Conservation (phyloP, 2,797 vertebrate species). For the Xenentodon cancila region DNA sequence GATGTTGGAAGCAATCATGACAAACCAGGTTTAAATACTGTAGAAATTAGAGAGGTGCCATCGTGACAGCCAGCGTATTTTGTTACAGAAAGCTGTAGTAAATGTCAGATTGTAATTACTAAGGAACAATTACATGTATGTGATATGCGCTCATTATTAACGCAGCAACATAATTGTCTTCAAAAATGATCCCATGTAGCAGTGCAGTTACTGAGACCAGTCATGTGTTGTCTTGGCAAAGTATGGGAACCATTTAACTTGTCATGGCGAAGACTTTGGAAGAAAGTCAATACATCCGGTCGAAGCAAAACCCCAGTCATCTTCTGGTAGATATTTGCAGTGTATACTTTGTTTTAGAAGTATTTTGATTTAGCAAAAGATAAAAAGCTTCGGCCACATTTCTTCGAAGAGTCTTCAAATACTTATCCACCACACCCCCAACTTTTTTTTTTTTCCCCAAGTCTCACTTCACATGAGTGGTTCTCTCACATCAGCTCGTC, state of each 20-base stretch:
- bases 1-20: too few species aligned
- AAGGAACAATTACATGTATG: slow-evolving; percentile 11
- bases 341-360: slow-evolving; percentile 1
- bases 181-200: slow-evolving; percentile 56
- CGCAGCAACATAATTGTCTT: slow-evolving; percentile 52
- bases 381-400: slow-evolving; percentile 25
- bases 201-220: slow-evolving; percentile 59
- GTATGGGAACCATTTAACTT: slow-evolving; percentile 76
- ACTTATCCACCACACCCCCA: slow-evolving; percentile 48
- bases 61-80: not conserved
- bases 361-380: slow-evolving; percentile 34
- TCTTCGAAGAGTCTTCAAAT: slow-evolving; percentile 35
- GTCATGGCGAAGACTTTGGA: slow-evolving; percentile 76
- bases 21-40: too few species aligned
- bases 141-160: slow-evolving; percentile 48
- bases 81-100: slow-evolving; percentile 23
- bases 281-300: slow-evolving; percentile 74
- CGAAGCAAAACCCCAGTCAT: slow-evolving; percentile 60
- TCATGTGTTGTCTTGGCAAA: slow-evolving; percentile 70
- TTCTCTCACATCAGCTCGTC: slow-evolving; percentile 58
- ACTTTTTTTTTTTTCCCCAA: slow-evolving; percentile 58
- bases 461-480: slow-evolving; percentile 73
- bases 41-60: not conserved
- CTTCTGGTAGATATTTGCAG: not conserved
- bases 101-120: slow-evolving; percentile 51